Evolutionary conservation across 1,140 invertebrate genomes (phyloP).

Genomic region (Phenacoccus solenopsis): DNA sequence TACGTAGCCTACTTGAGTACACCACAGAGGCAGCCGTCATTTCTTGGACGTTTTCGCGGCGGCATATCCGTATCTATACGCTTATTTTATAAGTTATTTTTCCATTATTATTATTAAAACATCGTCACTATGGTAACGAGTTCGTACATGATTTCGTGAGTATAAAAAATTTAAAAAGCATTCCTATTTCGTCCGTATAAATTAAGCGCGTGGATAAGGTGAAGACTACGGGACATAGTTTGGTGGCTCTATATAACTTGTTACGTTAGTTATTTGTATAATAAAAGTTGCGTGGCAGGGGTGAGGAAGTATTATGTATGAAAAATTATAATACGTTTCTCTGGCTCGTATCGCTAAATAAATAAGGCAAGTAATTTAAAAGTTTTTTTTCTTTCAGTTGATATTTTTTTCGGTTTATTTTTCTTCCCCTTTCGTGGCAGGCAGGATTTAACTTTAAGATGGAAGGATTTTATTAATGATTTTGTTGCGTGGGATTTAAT

Average conservation of each 20-base stretch:
- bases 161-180: conserved; percentile 4
- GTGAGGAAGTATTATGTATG: no score
- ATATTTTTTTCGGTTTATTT: background rate
- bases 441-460: no score
- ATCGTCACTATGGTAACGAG: background rate
- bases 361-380: no score
- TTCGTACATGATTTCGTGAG: background rate
- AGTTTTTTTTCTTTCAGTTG: no score
- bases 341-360: no score
- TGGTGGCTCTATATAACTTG: background rate
- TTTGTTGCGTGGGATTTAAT: no score
- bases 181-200: background rate
- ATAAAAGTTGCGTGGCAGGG: no score
- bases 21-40: no score
- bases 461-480: no score
- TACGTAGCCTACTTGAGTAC: no score
- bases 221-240: background rate
- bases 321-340: no score
- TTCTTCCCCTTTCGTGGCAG: background rate
- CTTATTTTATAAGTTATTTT: background rate
- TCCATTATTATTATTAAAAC: conserved; percentile 3
- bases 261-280: background rate
- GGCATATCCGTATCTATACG: no score
- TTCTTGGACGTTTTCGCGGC: background rate
- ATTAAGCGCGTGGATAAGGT: background rate